Conservation (phyloP, 92 coral and sea anemone genomes). For the Plumapathes pennacea region DNA sequence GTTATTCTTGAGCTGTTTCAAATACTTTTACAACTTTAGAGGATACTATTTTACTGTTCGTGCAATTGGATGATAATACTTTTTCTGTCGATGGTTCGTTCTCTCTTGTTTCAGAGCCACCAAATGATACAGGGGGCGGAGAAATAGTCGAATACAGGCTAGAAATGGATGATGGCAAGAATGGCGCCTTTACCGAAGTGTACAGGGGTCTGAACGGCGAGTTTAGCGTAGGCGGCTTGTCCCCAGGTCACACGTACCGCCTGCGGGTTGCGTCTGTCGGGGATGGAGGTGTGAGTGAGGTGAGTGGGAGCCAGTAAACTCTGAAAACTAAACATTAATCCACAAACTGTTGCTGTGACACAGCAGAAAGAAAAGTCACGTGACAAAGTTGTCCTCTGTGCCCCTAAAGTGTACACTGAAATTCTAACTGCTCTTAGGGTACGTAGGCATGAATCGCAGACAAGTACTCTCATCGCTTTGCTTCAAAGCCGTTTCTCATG, state of each 20-base stretch:
- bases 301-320: constrained; percentile 29
- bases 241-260: constrained; percentile 86
- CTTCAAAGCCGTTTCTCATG: no score
- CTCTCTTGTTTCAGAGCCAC: constrained; percentile 59
- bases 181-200: constrained; percentile 73
- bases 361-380: no score
- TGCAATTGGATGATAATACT: background rate
- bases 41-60: no score
- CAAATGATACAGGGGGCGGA: constrained; percentile 90
- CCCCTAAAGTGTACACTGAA: no score
- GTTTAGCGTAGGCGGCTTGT: constrained; percentile 53
- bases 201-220: constrained; percentile 71
- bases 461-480: no score
- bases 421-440: no score
- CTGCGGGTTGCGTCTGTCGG: constrained; percentile 79
- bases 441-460: no score
- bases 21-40: no score
- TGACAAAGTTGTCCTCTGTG: no score
- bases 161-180: constrained; percentile 85
- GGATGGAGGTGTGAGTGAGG: constrained; percentile 83
- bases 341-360: no score
- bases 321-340: no score
- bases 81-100: background rate
- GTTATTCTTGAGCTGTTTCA: no score
- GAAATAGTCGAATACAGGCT: constrained; percentile 60